These are phyloP conservation scores for Clamator glandarius DNA, from an alignment of 2,797 vertebrate genomes.

Conservation along the genomic window DNA sequence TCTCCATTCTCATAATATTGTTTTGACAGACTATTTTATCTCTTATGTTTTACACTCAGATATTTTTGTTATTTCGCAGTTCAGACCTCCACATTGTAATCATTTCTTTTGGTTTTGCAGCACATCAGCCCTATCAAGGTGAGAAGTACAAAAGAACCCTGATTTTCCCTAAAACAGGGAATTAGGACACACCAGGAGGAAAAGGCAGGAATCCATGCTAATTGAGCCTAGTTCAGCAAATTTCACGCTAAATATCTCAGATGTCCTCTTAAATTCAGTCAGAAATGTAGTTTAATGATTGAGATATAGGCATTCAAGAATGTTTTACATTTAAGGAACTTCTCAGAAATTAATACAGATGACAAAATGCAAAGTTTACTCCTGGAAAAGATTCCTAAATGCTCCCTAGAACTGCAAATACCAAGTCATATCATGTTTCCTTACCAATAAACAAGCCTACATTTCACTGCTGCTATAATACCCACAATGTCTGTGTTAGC, in stretches of 20 bases:
- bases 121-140: background rate
- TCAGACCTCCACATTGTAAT: background rate
- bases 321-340: background rate
- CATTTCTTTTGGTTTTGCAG: background rate
- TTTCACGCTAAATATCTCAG: background rate
- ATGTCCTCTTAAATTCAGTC: background rate
- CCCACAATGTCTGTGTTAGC: background rate
- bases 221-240: background rate
- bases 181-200: fast-evolving
- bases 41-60: background rate
- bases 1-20: background rate
- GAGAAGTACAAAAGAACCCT: fast-evolving
- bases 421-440: background rate
- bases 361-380: background rate
- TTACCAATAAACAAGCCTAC: background rate
- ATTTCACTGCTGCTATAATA: background rate
- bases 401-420: background rate
- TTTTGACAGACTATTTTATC: background rate
- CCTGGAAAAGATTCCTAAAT: background rate
- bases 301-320: background rate
- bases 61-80: background rate
- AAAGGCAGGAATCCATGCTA: background rate
- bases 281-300: fast-evolving
- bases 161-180: background rate
- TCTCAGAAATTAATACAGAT: background rate